Base-by-base conservation (phyloP, 1,140 invertebrate genomes). In the Magallana angulata region DNA sequence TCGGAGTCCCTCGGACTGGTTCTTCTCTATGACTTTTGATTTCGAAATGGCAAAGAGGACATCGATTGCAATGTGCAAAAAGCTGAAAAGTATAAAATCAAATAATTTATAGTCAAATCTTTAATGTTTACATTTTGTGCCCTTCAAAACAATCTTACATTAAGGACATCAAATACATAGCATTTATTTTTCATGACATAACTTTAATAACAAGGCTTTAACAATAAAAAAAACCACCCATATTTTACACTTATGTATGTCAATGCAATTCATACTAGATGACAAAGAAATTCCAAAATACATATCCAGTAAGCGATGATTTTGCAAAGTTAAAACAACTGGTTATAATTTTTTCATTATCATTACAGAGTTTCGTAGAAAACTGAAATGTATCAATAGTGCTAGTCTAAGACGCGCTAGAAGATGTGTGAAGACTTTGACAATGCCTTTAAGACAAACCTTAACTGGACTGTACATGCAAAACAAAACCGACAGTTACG, bases 1-100 rank as follows among this genome's bases (percentile, higher is more conserved):
- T 18, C 68, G 68, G 24, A 76, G 68, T 11, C 68, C 68, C 8
- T 76, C 68, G 68, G 68, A 76, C 24, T 76, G 68, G 68, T 76
- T 76, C 30, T 30, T 76, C 36, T 76, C 68, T 30, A 76, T 76
- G 68, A 76, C 68, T 18, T 76, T 36, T 36, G 68, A 76, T 30
- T 36, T 30, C 18, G 36, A 7, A 76, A 30, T 76, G 68, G 68
- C 68, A 4, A 30, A 11, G 30, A 76, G 68, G 36, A 76, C 68
- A 76, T 76, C 68, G 14, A 24, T 36, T 36, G 24, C 68, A 18
- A 76, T 76, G 68, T 76, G 68, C 68, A 36, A 76, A 8, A 76
- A 76, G 30, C 8, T 76, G 24, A 76, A 76, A 76, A 76, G 68
- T 76, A 76, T 30, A 30, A 48, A 48, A 48, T 48, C 36, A 48